phyloP scores from a whole-genome alignment of 2,888 invertebrate species.

The Ellobium chinense region DNA sequence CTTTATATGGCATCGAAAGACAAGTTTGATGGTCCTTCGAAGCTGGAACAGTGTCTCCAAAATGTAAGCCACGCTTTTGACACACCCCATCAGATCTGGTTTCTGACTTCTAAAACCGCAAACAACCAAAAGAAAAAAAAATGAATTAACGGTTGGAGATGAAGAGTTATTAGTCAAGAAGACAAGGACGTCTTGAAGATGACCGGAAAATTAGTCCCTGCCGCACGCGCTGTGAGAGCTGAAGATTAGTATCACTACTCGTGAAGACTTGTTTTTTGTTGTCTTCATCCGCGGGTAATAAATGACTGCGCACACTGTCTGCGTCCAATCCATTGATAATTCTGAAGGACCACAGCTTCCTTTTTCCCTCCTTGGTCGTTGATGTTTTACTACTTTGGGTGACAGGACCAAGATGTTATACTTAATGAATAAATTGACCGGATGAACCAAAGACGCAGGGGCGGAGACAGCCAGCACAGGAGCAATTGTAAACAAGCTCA shows the following conservation, averaged over 20 bases:
- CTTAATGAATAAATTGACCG: conserved; percentile 30
- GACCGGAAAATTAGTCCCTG: conserved; percentile 30
- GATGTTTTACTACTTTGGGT: not conserved
- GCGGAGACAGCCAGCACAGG: not conserved
- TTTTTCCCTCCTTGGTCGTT: not conserved
- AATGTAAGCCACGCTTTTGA: too few species aligned
- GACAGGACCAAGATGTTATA: conserved; percentile 25
- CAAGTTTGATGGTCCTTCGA: too few species aligned
- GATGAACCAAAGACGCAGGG: not conserved
- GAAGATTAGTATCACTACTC: not conserved
- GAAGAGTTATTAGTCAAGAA: not conserved
- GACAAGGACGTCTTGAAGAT: not conserved
- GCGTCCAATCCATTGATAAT: too few species aligned
- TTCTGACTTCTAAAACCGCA: too few species aligned
- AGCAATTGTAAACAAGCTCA: too few species aligned
- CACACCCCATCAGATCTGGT: too few species aligned
- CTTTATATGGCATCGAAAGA: too few species aligned
- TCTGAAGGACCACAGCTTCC: not conserved
- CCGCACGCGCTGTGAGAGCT: conserved; percentile 3
- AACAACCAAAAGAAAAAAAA: not conserved
- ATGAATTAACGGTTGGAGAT: not conserved
- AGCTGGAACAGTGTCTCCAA: too few species aligned
- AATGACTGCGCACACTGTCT: too few species aligned
- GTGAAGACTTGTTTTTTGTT: too few species aligned
- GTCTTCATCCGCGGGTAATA: too few species aligned